These are phyloP conservation scores for Camelus bactrianus DNA, from an alignment of 2,113 vertebrate genomes.

Conservation along the genomic window DNA sequence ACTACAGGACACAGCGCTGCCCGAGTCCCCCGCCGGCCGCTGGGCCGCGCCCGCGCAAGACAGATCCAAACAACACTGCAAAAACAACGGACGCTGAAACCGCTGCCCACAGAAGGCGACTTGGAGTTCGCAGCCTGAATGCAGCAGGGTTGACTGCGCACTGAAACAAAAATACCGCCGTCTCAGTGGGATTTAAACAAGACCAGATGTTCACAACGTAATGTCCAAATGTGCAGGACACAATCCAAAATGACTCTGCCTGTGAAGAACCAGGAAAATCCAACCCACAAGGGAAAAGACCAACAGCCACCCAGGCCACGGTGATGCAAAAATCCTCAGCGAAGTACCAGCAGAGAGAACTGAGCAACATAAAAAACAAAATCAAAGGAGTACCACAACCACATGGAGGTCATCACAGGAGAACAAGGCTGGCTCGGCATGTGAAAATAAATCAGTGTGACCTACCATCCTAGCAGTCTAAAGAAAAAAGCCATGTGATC, in stretches of 20 bases:
- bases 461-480: accelerated
- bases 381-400: too few relatives aligned
- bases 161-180: background rate
- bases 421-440: background rate
- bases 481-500: background rate
- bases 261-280: background rate
- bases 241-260: background rate
- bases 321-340: background rate
- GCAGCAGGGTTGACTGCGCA: background rate
- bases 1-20: accelerated
- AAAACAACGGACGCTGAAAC: accelerated
- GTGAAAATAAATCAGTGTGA: background rate
- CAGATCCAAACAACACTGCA: accelerated
- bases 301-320: background rate
- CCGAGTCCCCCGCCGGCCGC: background rate
- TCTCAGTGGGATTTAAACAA: background rate
- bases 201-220: background rate
- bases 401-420: background rate
- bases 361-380: background rate
- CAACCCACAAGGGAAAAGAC: background rate
- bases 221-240: too few relatives aligned
- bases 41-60: too few relatives aligned
- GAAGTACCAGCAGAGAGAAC: background rate
- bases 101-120: too few relatives aligned
- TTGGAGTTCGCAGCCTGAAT: background rate